Base-by-base conservation (phyloP, 92 coral and sea anemone genomes). In the Phenganax marumi region DNA sequence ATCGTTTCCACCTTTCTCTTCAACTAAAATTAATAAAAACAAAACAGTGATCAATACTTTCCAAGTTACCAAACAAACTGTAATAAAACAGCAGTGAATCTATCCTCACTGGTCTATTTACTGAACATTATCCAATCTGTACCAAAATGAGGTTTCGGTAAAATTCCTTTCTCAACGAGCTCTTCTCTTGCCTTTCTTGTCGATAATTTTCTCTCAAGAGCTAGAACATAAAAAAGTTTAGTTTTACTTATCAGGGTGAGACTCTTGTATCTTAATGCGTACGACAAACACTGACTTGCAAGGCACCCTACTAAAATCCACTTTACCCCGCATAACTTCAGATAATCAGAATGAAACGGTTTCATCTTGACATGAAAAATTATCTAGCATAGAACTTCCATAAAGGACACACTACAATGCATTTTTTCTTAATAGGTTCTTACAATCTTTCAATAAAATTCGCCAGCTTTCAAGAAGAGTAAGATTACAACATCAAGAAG, bases 141-240 rank as follows among this genome's bases (percentile, higher is more conserved):
- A 77, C 82, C 65, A 54, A 50, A 33, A 16, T 77, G 63, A 2
- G 71, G 73, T 68, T 78, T 69, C 16, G 88, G 80, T 55, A 94
- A 81, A 57, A 94, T 94, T 56, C 98, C 98, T 85, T 92, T 92
- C 73, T 86, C 83, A 8, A 90, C 84, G 53, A 94, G 84, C 51
- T 92, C 98, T 49, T 90, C 97, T 33, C 97, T 91, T 26, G 89
- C 88, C 6, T 97, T 87, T 26, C 98, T 88, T 54, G 93, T 92
- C 0, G 98, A 94, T 73, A 94, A 76, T 75, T 94, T 88, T 85
- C 98, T 90, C 77, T 94, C 98, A 60, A 94, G 85, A 63, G 90
- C 98, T 94, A 81, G 3, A 50, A 66, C 16, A 57, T 0, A 47
- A 19, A 26, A 54, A 54, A 47, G 0, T 16, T 50, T 8, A 14